Conservation (phyloP, 2,797 vertebrate genomes). For the Microtus californicus region DNA sequence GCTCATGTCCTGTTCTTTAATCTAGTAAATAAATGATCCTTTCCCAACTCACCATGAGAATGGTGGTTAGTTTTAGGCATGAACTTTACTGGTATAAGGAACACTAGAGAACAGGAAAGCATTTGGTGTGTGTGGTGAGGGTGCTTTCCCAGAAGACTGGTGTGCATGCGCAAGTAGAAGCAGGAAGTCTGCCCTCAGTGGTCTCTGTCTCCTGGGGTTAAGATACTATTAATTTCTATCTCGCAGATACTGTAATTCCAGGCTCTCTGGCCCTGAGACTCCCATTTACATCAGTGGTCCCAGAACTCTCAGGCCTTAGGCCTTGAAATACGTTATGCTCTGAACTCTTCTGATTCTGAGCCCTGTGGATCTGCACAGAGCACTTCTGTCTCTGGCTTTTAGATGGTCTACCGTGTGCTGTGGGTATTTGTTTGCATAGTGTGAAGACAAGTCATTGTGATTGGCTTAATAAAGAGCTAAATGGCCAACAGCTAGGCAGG, state of each 20-base stretch:
- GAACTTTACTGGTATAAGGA: not conserved
- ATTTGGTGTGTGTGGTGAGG: not conserved
- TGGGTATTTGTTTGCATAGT: not conserved
- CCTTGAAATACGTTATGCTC: not conserved
- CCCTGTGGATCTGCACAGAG: not conserved
- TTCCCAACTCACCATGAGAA: not conserved
- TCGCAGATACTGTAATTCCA: not conserved
- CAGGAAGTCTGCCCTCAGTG: not conserved
- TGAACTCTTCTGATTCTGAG: not conserved
- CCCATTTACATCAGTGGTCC: not conserved
- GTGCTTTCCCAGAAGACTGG: not conserved
- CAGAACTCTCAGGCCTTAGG: not conserved
- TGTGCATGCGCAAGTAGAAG: not conserved
- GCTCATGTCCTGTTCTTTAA: not conserved
- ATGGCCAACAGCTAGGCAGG: not conserved
- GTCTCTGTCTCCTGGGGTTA: not conserved
- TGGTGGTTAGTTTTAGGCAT: not conserved
- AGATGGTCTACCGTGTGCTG: not conserved
- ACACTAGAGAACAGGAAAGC: not conserved
- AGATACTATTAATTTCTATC: not conserved
- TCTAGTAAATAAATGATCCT: not conserved
- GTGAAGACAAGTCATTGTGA: not conserved
- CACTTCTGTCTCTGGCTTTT: not conserved
- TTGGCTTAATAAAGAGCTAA: not conserved
- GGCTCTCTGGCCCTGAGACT: not conserved